Conservation (phyloP, 2,888 invertebrate species). For the Fabriciana adippe region DNA sequence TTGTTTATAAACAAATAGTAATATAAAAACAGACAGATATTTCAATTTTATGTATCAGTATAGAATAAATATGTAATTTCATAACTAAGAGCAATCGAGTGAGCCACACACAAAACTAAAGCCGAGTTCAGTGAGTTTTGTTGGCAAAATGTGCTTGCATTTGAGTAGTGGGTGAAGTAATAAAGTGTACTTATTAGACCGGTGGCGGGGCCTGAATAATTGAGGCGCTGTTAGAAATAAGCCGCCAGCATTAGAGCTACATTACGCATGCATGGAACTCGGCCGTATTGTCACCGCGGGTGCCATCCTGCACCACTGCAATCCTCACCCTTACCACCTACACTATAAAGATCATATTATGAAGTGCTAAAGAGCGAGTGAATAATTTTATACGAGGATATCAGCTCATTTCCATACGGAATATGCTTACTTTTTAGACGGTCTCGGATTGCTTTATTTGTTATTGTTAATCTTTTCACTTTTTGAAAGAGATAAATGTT, state of each 20-base stretch:
- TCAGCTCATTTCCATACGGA: conserved; percentile 30
- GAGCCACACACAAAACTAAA: conserved; percentile 20
- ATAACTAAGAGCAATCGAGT: conserved; percentile 15
- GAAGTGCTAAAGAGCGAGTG: conserved; percentile 15
- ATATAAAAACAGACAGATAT: too few species aligned
- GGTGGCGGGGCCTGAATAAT: conserved; percentile 39
- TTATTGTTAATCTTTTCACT: conserved; percentile 1
- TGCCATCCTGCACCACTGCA: conserved; percentile 16
- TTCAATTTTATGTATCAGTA: too few species aligned
- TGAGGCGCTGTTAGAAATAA: conserved; percentile 41
- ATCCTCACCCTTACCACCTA: conserved; percentile 14
- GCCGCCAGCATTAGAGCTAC: conserved; percentile 41
- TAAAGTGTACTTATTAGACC: conserved; percentile 36
- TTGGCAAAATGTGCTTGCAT: conserved; percentile 29
- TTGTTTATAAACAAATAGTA: too few species aligned
- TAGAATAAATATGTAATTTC: too few species aligned
- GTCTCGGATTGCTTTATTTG: conserved; percentile 3
- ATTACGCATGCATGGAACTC: conserved; percentile 46
- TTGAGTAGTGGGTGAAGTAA: conserved; percentile 34
- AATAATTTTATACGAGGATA: conserved; percentile 24
- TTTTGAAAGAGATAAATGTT: not conserved
- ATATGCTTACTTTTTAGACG: conserved; percentile 23
- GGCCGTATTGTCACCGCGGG: conserved; percentile 39
- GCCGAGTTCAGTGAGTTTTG: conserved; percentile 25
- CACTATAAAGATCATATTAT: conserved; percentile 19